Conservation (phyloP, 2,113 vertebrate genomes). For the Cyphomyrus plagiostoma region DNA sequence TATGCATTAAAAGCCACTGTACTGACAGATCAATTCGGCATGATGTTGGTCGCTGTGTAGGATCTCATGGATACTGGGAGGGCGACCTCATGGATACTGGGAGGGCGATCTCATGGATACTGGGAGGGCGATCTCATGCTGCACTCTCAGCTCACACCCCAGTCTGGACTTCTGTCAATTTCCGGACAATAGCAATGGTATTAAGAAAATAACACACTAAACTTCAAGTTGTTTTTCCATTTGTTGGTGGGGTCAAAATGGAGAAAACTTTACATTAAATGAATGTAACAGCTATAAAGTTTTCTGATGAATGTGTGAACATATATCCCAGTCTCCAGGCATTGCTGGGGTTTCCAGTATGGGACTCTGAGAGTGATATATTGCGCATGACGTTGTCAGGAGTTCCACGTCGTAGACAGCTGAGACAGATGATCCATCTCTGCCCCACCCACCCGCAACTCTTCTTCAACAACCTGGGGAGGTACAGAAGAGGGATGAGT, state of each 20-base stretch:
- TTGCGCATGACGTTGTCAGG: conserved; percentile 29
- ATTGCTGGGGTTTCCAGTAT: conserved; percentile 21
- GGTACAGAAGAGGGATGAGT: neutral
- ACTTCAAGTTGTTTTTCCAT: conserved; percentile 34
- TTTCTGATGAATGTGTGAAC: conserved; percentile 40
- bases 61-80: neutral
- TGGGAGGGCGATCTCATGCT: neutral
- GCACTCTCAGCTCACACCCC: conserved; percentile 40
- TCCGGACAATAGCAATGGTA: conserved; percentile 36
- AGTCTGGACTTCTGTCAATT: conserved; percentile 47
- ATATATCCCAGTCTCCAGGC: conserved; percentile 42
- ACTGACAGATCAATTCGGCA: conserved; percentile 35
- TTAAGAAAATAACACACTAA: conserved; percentile 60
- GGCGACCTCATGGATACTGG: neutral
- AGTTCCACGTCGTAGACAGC: neutral
- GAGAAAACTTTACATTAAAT: conserved; percentile 43
- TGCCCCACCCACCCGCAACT: neutral
- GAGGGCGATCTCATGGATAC: neutral
- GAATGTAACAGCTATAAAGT: conserved; percentile 49
- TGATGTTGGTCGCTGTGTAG: neutral
- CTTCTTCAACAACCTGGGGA: neutral
- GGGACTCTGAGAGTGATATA: conserved; percentile 30
- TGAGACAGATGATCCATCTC: neutral
- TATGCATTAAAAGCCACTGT: conserved; percentile 47
- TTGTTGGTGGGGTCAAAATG: conserved; percentile 23